Percentiles rank a stretch among this genome's conserved stretches.
These are phyloP conservation scores for Falco concolor DNA, from an alignment of 2,797 vertebrate species.

Conservation along the genomic window DNA sequence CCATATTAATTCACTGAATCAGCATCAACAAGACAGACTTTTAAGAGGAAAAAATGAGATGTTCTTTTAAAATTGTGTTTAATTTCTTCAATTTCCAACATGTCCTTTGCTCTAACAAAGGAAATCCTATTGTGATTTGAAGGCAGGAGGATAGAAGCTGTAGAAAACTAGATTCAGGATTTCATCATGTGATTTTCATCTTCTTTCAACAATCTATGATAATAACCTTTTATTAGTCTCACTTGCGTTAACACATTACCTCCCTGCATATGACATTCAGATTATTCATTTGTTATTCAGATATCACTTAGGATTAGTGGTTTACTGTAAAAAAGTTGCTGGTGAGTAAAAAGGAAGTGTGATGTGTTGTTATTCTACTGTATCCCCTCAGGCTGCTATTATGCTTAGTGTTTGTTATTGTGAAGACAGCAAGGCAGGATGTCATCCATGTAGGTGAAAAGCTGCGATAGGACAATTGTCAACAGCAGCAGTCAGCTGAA, in stretches of 20 bases:
- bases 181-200: background rate
- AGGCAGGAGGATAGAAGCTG: background rate
- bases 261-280: background rate
- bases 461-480: background rate
- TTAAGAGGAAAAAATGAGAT: background rate
- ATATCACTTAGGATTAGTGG: background rate
- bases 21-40: background rate
- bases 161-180: background rate
- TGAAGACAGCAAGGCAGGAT: constrained; percentile 59
- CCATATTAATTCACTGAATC: background rate
- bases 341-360: constrained; percentile 39
- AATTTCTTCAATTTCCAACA: background rate
- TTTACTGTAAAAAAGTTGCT: background rate
- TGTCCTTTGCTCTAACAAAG: background rate
- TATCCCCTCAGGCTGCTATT: background rate
- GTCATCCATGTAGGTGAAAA: constrained; percentile 21
- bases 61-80: background rate
- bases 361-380: constrained; percentile 4
- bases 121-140: background rate
- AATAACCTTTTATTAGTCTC: background rate
- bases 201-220: background rate
- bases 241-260: background rate
- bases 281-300: background rate
- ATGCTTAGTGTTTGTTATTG: constrained; percentile 54
- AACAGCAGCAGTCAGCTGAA: constrained; percentile 5